These are phyloP conservation scores for Sycobia sp. DNA, from an alignment of 1,140 invertebrate genomes.

Conservation along the genomic window DNA sequence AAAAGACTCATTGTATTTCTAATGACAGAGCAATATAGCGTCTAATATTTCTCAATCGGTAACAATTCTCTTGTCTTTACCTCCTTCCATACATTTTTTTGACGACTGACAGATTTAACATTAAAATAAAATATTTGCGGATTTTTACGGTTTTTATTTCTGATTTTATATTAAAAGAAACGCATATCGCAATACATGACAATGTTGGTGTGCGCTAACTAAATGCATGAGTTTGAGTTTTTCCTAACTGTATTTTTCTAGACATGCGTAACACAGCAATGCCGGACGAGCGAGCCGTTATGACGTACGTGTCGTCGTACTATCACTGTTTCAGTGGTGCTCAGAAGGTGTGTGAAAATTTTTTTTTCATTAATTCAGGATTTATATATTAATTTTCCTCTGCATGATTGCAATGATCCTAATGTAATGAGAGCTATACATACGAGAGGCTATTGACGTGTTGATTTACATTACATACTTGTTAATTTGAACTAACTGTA, in stretches of 20 bases:
- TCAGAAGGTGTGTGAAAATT: constrained; percentile 84
- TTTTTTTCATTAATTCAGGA: constrained; percentile 35
- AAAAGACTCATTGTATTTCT: no score
- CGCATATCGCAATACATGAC: not conserved
- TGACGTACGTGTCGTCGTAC: constrained; percentile 99
- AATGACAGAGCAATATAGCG: no score
- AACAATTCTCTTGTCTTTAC: not conserved
- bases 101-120: constrained; percentile 10
- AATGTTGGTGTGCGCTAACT: constrained; percentile 12
- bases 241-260: constrained; percentile 67
- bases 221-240: constrained; percentile 61
- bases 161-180: not conserved
- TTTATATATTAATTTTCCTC: no score
- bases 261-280: constrained; percentile 98
- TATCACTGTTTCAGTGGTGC: constrained; percentile 99
- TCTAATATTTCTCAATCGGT: no score
- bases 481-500: no score
- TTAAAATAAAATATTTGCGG: constrained; percentile 6
- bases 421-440: no score
- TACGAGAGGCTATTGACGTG: no score
- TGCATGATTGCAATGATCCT: no score
- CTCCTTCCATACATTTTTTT: constrained; percentile 3
- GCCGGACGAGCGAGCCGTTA: constrained; percentile 98
- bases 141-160: not conserved
- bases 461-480: no score